A percentile compares a stretch with the other conserved stretches of the same genome.
These are phyloP conservation scores for Seladonia tumulorum DNA, from an alignment of 2,888 invertebrate genomes.

Conservation along the genomic window DNA sequence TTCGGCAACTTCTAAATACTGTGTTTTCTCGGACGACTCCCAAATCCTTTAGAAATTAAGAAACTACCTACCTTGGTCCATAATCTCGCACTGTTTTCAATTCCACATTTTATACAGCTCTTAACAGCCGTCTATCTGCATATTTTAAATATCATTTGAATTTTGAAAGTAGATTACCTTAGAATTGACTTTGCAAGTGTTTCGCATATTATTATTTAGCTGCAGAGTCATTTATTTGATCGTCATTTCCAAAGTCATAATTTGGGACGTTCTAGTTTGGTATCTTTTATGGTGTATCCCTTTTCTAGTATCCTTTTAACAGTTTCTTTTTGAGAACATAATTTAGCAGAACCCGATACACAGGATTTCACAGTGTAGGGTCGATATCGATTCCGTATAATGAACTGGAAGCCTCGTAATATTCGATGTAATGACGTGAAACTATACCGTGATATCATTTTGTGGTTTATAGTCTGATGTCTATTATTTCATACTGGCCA, in stretches of 20 bases:
- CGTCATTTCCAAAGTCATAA: no score
- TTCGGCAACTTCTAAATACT: conserved; percentile 26
- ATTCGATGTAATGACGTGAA: conserved; percentile 13
- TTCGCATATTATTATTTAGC: no score
- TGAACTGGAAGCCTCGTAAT: background rate
- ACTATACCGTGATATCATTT: conserved; percentile 21
- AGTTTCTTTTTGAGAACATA: background rate
- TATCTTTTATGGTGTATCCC: background rate
- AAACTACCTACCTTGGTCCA: background rate
- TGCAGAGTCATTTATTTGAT: no score
- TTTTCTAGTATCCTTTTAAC: background rate
- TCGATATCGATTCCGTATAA: conserved; percentile 1
- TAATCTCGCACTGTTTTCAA: background rate
- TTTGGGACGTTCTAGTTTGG: background rate
- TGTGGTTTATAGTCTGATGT: background rate
- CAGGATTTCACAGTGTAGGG: background rate
- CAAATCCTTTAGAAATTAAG: background rate
- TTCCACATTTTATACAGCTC: background rate
- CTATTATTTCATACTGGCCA: conserved; percentile 2
- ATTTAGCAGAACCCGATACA: background rate
- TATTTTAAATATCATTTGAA: no score
- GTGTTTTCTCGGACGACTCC: background rate
- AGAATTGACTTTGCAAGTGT: no score
- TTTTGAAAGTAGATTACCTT: no score
- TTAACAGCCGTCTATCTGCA: no score